Evolutionary conservation across 2,113 vertebrate species (phyloP).

Genomic region (Heterocephalus glaber): DNA sequence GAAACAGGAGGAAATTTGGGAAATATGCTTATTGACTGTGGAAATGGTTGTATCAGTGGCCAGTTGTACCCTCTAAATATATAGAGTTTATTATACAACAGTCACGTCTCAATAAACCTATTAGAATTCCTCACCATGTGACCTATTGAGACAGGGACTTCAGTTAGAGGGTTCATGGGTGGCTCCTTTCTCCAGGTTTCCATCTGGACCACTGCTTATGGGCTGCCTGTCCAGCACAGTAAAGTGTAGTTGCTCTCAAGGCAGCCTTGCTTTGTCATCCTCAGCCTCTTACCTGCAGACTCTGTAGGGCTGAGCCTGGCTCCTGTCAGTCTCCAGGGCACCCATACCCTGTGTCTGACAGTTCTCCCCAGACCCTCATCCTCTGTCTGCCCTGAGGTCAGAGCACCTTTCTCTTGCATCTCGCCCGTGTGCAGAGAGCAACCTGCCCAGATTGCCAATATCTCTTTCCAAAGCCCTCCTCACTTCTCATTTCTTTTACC

Average conservation of each 20-base stretch:
- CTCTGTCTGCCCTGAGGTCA: neutral
- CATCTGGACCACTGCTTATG: neutral
- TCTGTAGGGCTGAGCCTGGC: neutral
- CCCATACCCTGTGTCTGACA: accelerated
- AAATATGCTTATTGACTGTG: neutral
- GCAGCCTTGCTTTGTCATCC: neutral
- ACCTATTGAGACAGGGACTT: neutral
- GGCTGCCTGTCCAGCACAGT: neutral
- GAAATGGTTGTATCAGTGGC: neutral
- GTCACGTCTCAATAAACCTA: neutral
- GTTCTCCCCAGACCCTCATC: neutral
- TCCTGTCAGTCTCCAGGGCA: neutral
- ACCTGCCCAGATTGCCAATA: accelerated
- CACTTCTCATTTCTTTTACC: neutral
- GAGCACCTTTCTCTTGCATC: neutral
- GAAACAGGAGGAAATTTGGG: neutral
- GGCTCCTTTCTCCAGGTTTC: neutral
- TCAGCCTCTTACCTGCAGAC: neutral
- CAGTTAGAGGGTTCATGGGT: neutral
- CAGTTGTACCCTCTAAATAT: neutral
- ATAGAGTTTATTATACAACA: neutral
- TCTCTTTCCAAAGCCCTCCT: neutral
- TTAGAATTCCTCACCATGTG: neutral
- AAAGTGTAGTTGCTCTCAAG: neutral
- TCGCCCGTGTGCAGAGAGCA: neutral